Evolutionary conservation across 2,888 invertebrate species (phyloP), one percentile per base, ranked within the genome.

Genomic region (Orchesellides sinensis): DNA sequence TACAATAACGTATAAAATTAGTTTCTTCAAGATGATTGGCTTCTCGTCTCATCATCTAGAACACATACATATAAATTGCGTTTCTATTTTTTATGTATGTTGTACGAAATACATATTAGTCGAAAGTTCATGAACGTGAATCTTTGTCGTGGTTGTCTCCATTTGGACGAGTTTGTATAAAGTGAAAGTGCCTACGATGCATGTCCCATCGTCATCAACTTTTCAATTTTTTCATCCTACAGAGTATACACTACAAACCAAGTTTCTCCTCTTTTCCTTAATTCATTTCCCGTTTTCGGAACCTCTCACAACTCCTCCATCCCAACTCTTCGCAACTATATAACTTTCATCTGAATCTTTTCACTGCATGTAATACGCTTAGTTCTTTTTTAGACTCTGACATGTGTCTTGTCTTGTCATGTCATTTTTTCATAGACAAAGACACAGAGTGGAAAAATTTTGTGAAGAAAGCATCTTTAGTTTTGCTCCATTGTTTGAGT

Each of bases 381-480:
- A 2, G 3, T 19, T 61, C 35, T 61, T 14, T 61, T 61, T 23
- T 21, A 61, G 35, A 61, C n/a, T n/a, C 61, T 61, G 61, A 61
- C 61, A 61, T 61, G n/a, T 32, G 29, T 61, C 54, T 54, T 19
- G 54, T 54, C 61, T 10, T 61, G 61, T 61, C 61, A 61, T 61
- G 32, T 61, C 61, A 61, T 19, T 32, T 29, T 61, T 35, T 29
- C 61, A 61, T 8, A 52, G 17, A 52, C 17, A 25, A 14, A 54
- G 54, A 54, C 54, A 21, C n/a, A 49, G 49, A 23, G 23, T 21
- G 21, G 23, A 54, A 23, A 25, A 54, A 54, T 2, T 8, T 54
- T 54, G 49, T 49, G 17, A 12, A 49, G 47, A n/a, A 49, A 49
- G 49, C 6, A 49, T 49, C 25, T 54, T 54, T 23, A 21, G 21